phyloP scores from a whole-genome alignment of 2,797 vertebrate species.

The Gorsachius magnificus region DNA sequence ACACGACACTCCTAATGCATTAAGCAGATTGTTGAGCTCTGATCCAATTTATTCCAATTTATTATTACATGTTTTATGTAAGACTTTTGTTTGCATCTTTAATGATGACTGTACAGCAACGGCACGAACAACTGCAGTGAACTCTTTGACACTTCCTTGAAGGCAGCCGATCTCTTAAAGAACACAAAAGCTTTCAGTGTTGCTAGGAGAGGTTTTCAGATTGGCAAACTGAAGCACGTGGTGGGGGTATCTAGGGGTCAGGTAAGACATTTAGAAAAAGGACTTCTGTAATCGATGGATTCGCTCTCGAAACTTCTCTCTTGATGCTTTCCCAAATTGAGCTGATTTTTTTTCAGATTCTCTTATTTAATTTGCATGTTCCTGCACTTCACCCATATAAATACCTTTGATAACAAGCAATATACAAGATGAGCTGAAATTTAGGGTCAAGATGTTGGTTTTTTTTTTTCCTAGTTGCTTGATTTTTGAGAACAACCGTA shows the following conservation, averaged over 20 bases:
- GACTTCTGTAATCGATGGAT: rapidly evolving
- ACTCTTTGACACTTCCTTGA: not conserved
- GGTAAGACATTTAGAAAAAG: not conserved
- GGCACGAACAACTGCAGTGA: not conserved
- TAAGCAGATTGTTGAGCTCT: not conserved
- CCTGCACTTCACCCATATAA: not conserved
- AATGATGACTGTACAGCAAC: not conserved
- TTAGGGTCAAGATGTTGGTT: not conserved
- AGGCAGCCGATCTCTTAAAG: not conserved
- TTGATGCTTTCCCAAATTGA: not conserved
- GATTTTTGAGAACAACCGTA: not conserved
- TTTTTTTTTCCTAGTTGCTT: not conserved
- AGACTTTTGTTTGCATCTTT: not conserved
- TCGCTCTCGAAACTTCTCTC: not conserved
- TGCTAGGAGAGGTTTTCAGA: not conserved
- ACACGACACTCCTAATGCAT: not conserved
- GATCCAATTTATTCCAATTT: not conserved
- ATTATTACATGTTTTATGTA: not conserved
- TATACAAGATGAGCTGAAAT: not conserved
- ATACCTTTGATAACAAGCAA: not conserved
- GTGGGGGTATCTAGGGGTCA: not conserved
- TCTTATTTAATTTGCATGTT: not conserved
- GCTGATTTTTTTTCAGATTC: not conserved
- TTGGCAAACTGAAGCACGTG: not conserved
- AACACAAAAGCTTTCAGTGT: not conserved